These are phyloP conservation scores for Perognathus longimembris DNA, from an alignment of 2,113 vertebrate genomes.

Conservation along the genomic window DNA sequence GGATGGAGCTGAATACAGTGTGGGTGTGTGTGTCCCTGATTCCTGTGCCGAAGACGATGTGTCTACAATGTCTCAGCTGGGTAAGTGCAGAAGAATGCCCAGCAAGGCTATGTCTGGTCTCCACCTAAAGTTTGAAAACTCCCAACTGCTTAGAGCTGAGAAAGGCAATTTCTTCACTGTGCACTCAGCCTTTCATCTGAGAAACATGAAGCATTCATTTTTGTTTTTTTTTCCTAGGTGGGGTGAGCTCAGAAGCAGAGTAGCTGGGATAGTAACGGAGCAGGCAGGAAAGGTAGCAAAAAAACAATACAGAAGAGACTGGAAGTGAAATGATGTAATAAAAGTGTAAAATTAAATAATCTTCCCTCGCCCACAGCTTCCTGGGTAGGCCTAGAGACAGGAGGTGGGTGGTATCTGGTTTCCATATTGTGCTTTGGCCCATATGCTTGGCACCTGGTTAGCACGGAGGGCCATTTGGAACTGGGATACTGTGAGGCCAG, in stretches of 20 bases:
- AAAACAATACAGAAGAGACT: not conserved
- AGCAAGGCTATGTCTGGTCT: not conserved
- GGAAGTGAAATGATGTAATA: not conserved
- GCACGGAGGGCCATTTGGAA: not conserved
- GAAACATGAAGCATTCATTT: too few species aligned
- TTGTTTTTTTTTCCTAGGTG: not conserved
- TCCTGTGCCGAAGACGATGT: slow-evolving; percentile 90
- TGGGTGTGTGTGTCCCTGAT: slow-evolving; percentile 91
- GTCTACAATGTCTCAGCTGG: slow-evolving; percentile 82
- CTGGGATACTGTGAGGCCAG: not conserved
- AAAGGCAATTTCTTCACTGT: not conserved
- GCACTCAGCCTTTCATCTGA: not conserved
- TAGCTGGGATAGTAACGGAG: too few species aligned
- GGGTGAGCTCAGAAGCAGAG: not conserved
- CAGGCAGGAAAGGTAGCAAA: not conserved
- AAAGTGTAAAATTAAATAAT: not conserved
- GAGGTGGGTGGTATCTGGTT: not conserved
- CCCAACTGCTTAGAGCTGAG: not conserved
- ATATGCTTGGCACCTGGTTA: not conserved
- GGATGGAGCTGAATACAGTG: slow-evolving; percentile 87
- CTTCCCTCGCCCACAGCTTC: not conserved
- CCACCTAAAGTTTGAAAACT: not conserved
- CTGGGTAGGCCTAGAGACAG: not conserved
- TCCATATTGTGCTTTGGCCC: not conserved
- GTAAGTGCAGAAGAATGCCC: slow-evolving; percentile 79